A percentile compares a stretch with the other conserved stretches of the same genome.
phyloP scores from a whole-genome alignment of 2,888 invertebrate species.

The Philhelius pedissequus region DNA sequence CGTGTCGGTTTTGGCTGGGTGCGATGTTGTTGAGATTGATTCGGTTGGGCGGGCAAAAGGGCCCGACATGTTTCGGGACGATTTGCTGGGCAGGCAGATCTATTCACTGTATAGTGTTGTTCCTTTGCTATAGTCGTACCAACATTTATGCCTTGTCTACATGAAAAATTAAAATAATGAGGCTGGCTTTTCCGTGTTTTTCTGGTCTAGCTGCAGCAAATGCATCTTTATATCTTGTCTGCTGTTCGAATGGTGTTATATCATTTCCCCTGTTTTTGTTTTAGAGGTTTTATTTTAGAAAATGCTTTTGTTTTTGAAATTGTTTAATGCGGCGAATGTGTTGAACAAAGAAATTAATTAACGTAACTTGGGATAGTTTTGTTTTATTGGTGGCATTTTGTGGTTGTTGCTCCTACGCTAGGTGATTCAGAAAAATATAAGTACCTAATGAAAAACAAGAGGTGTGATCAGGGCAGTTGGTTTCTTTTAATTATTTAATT shows the following conservation, averaged over 20 bases:
- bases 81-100: slow-evolving; percentile 17
- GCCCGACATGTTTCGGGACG: slow-evolving; percentile 34
- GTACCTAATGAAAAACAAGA: background rate
- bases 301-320: slow-evolving; percentile 24
- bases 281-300: background rate
- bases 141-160: slow-evolving; percentile 36
- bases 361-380: slow-evolving; percentile 28
- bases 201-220: slow-evolving; percentile 59
- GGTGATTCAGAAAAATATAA: background rate
- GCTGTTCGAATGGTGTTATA: slow-evolving; percentile 67
- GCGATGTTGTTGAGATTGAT: slow-evolving; percentile 17
- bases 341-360: slow-evolving; percentile 62
- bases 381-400: slow-evolving; percentile 52
- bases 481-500: background rate
- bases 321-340: slow-evolving; percentile 52
- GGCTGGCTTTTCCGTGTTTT: slow-evolving; percentile 64
- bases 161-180: slow-evolving; percentile 67
- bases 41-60: slow-evolving; percentile 49
- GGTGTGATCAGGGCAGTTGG: background rate
- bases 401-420: slow-evolving; percentile 45
- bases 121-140: background rate
- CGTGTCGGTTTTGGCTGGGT: background rate
- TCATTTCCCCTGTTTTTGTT: slow-evolving; percentile 43
- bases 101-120: background rate
- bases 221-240: slow-evolving; percentile 55